These are phyloP conservation scores for Nomada hirtipes DNA, from an alignment of 2,888 invertebrate genomes.

Conservation along the genomic window DNA sequence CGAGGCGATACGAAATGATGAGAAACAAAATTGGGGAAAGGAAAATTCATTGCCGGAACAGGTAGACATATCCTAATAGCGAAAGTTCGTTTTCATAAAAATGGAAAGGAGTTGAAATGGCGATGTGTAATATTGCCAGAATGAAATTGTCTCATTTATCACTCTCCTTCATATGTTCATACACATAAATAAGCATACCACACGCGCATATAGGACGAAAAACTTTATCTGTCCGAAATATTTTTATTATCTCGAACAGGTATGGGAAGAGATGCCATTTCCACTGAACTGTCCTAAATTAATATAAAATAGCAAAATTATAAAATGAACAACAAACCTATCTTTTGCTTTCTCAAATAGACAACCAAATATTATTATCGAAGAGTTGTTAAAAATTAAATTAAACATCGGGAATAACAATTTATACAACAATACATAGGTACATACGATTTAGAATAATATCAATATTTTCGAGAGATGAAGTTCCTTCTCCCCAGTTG, in stretches of 20 bases:
- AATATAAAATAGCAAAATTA: neutral
- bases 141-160: slow-evolving; percentile 46
- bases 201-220: slow-evolving; percentile 20
- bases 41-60: neutral
- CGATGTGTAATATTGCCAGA: slow-evolving; percentile 35
- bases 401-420: too few relatives aligned
- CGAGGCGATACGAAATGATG: neutral
- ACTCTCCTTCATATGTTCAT: slow-evolving; percentile 43
- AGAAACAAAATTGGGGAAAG: too few relatives aligned
- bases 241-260: slow-evolving; percentile 6
- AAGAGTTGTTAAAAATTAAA: too few relatives aligned
- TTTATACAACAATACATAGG: too few relatives aligned
- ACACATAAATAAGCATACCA: slow-evolving; percentile 22
- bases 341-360: too few relatives aligned
- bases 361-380: too few relatives aligned
- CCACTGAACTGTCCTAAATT: neutral
- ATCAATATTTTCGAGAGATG: neutral
- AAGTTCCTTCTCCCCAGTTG: slow-evolving; percentile 7
- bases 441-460: neutral
- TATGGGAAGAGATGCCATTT: too few relatives aligned
- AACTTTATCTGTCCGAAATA: slow-evolving; percentile 21
- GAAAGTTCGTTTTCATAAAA: neutral
- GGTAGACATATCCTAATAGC: slow-evolving; percentile 10
- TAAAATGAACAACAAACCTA: neutral
- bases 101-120: slow-evolving; percentile 31